Evolutionary conservation across 2,113 vertebrate species (phyloP), one percentile per base, ranked within the genome.

Genomic region (Notiomystis cincta): DNA sequence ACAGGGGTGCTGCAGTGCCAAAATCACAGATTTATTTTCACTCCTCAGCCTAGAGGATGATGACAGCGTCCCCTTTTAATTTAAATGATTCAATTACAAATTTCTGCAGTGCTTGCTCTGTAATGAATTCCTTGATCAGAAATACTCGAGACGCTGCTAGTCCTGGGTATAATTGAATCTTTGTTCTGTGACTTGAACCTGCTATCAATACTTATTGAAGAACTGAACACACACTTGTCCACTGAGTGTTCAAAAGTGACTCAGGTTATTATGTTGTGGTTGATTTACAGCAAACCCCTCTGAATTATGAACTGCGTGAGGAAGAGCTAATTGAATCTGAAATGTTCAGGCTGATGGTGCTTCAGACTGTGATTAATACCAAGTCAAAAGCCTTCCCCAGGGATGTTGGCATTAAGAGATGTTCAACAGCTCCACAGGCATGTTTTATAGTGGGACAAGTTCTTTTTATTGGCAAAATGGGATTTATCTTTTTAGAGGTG

Each of bases 281-380:
- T 96, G 83, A 95, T 94, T 87, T 94, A 93, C 72, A 86, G 17
- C 72, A 96, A 93, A 96, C 75, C 61, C 57, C 33, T 24, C 56
- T 78, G 72, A 96, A 87, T 95, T 89, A 95, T 48, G 69, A 93
- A 84, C 69, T 78, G 72, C 0, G 1, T 78, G 85, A 94, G 79
- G 85, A 91, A 83, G 92, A 81, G 35, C 56, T 89, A 92, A 96
- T 96, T 96, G 85, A 92, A 96, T 95, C 57, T 82, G 69, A 91
- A 92, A 75, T 1, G 5, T 87, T 93, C 69, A 79, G 37, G 27
- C 76, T 93, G 86, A 16, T 7, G 4, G 65, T 86, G 37, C 86
- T 96, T 88, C 30, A 17, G 86, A 79, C 33, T 71, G 38, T 65
- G 86, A 91, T 87, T 92, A 92, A 94, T 58, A 44, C 31, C 35